Percentiles rank a stretch among this genome's conserved stretches.
Evolutionary conservation across 2,113 vertebrate genomes (phyloP).

Genomic region (Pimephales promelas): DNA sequence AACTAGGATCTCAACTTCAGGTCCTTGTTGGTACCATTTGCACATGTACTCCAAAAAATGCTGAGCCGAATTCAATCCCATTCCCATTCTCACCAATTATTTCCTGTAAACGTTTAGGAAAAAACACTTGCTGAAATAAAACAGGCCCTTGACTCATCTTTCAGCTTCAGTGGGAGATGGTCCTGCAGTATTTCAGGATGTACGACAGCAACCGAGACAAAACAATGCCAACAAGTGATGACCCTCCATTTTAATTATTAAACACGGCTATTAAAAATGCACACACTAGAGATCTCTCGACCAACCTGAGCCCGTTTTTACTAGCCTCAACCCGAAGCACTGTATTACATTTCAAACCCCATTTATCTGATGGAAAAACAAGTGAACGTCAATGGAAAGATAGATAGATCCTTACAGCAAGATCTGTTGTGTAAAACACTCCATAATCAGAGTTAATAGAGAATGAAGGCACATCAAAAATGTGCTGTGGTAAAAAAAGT

Average conservation of each 20-base stretch:
- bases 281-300: constrained; percentile 38
- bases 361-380: constrained; percentile 33
- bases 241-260: constrained; percentile 53
- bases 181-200: not conserved
- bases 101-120: not conserved
- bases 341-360: constrained; percentile 16
- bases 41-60: not conserved
- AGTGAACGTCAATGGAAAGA: not conserved
- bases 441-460: not conserved
- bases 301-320: constrained; percentile 50
- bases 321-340: constrained; percentile 5
- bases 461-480: not conserved
- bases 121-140: not conserved
- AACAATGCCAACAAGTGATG: constrained; percentile 31
- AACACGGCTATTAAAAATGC: constrained; percentile 66
- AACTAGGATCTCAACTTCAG: not conserved
- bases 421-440: not conserved
- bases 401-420: not conserved
- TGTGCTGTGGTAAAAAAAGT: not conserved
- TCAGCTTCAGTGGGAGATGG: not conserved
- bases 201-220: not conserved
- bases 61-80: not conserved
- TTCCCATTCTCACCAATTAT: not conserved
- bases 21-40: not conserved
- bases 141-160: not conserved